Percentiles rank a stretch among this genome's conserved stretches.
phyloP scores from a whole-genome alignment of 2,797 vertebrate genomes.

The Hoplostethus atlanticus region DNA sequence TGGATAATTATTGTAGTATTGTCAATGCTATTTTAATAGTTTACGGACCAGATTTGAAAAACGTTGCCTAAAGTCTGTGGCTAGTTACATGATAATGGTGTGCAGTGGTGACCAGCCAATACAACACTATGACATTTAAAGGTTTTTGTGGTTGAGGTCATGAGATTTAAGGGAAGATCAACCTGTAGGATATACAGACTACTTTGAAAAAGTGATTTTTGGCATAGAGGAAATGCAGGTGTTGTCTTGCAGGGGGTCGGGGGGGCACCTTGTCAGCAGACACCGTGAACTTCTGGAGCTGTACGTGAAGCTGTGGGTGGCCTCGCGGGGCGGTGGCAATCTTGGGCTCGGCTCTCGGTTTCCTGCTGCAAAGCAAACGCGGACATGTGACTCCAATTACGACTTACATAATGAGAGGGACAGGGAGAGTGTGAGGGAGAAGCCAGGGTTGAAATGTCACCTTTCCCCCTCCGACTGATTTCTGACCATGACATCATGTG shows the following conservation, averaged over 20 bases:
- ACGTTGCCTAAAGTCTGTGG: slow-evolving; percentile 55
- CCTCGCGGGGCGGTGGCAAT: slow-evolving; percentile 49
- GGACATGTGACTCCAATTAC: slow-evolving; percentile 78
- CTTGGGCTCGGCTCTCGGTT: slow-evolving; percentile 65
- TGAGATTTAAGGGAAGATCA: slow-evolving; percentile 12
- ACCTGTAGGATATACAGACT: too few relatives aligned
- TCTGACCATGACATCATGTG: slow-evolving; percentile 72
- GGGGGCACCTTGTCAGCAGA: slow-evolving; percentile 86
- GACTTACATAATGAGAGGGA: slow-evolving; percentile 68
- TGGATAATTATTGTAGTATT: background rate
- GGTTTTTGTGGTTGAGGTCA: slow-evolving; percentile 16
- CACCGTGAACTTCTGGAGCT: slow-evolving; percentile 87
- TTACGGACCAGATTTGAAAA: slow-evolving; percentile 6
- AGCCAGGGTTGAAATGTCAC: slow-evolving; percentile 71
- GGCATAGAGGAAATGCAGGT: background rate
- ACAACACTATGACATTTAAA: too few relatives aligned
- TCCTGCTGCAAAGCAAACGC: slow-evolving; percentile 78
- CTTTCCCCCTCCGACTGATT: slow-evolving; percentile 76
- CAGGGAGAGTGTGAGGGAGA: slow-evolving; percentile 4
- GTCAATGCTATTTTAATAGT: slow-evolving; percentile 3
- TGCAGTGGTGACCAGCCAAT: slow-evolving; percentile 27
- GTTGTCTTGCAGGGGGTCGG: slow-evolving; percentile 15
- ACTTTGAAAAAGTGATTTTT: slow-evolving; percentile 5
- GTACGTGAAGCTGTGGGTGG: slow-evolving; percentile 79
- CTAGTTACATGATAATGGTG: slow-evolving; percentile 30